Evolutionary conservation across 2,113 vertebrate species (phyloP), one percentile per base, ranked within the genome.

Genomic region (Thamnophis sirtalis): DNA sequence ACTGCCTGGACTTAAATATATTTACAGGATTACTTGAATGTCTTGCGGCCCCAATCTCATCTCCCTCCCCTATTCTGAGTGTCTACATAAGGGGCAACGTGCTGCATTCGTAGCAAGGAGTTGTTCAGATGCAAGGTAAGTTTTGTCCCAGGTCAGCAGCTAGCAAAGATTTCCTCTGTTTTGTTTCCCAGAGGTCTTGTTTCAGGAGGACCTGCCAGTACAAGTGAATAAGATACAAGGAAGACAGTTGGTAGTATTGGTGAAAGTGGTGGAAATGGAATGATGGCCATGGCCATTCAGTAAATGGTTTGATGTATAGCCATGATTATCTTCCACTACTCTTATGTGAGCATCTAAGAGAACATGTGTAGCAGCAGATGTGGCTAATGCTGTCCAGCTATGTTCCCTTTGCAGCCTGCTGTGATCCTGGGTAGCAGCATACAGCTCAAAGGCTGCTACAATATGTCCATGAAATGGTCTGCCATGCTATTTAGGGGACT

Each of bases 1-100:
- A 91, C 43, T 54, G 24, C 43, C 90, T 93, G 84, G 43, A 54
- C 93, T 91, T 93, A 84, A 53, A 94, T 63, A 80, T 33, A 80
- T 80, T 80, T 80, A 80, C n/a, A 17, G 7, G n/a, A 80, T 15
- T 80, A 38, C 60, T 33, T 73, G 68, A 15, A 38, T 38, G 15
- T 80, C 15, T 80, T 80, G 68, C 43, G 3, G 43, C 15, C 68
- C n/a, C 15, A 80, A 19, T 80, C 13, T 10, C 60, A 63, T 10
- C 60, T 63, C 56, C 56, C 56, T 58, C 28, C 11, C 26, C 26
- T 6, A n/a, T n/a, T 68, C 10, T 13, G 28, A 28, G 9, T 68
- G 28, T 68, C 60, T n/a, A n/a, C 60, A 68, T 68, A n/a, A 10
- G 60, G 60, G n/a, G 10, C 28, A 68, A 68, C 28, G n/a, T 68